Conservation (phyloP, 2,797 vertebrate species). For the Tadarida brasiliensis region DNA sequence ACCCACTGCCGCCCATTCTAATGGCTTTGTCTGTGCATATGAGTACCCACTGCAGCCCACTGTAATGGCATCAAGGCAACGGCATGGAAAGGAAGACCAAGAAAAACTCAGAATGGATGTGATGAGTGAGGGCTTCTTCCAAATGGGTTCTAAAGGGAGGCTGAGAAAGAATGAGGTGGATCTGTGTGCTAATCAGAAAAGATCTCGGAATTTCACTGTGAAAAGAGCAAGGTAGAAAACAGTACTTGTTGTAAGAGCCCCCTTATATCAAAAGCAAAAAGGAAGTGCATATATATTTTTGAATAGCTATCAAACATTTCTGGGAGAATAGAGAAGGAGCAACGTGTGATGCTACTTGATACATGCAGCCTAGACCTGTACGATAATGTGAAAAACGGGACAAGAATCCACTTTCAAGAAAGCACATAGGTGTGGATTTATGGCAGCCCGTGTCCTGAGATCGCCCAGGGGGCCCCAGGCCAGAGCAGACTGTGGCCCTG, state of each 20-base stretch:
- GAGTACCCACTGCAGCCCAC: background rate
- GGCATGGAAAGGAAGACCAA: background rate
- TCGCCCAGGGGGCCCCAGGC: slow-evolving; percentile 68
- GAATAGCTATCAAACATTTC: background rate
- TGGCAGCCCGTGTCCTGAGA: background rate
- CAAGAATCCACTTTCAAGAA: background rate
- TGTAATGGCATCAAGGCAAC: background rate
- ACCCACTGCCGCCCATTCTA: no score
- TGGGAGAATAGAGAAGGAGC: background rate
- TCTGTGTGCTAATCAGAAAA: background rate
- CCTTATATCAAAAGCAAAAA: slow-evolving; percentile 10
- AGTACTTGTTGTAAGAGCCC: background rate
- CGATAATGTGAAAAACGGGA: background rate
- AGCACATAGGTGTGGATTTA: slow-evolving; percentile 69
- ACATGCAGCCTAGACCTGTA: background rate
- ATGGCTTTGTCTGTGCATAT: background rate
- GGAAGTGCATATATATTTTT: background rate
- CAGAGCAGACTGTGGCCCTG: slow-evolving; percentile 3
- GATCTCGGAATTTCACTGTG: background rate
- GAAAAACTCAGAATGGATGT: background rate
- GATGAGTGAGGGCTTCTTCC: background rate
- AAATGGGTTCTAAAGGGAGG: background rate
- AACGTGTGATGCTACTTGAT: background rate
- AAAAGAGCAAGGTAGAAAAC: background rate
- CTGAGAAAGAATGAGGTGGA: background rate